Evolutionary conservation across 2,113 vertebrate species (phyloP).

Genomic region (Poecile atricapillus): DNA sequence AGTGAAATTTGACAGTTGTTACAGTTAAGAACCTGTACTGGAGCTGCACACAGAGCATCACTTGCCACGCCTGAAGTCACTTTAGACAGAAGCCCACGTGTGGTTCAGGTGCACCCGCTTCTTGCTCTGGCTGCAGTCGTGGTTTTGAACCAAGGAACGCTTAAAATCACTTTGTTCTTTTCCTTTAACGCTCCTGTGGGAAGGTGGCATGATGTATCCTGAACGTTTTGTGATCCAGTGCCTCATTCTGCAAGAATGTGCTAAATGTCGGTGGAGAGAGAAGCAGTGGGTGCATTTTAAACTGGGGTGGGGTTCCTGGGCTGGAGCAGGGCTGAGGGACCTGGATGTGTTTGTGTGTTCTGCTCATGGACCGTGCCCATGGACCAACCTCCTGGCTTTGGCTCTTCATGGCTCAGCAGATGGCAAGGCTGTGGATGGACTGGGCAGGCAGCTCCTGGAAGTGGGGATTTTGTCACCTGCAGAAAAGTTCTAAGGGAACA

Average conservation of each 20-base stretch:
- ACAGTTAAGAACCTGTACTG: background rate
- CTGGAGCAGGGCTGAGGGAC: background rate
- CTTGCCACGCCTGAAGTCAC: background rate
- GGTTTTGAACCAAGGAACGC: background rate
- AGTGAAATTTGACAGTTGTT: slow-evolving; percentile 40
- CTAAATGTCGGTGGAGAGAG: background rate
- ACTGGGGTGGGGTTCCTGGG: background rate
- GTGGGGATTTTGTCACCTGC: background rate
- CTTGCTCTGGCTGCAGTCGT: background rate
- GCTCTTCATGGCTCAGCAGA: accelerated
- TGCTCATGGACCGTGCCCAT: accelerated
- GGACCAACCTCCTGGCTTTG: background rate
- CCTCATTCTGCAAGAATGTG: background rate
- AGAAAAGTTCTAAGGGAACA: background rate
- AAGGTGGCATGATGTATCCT: background rate
- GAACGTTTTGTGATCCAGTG: background rate
- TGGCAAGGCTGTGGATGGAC: background rate
- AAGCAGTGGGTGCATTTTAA: background rate
- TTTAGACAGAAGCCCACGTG: accelerated
- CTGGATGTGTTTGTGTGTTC: background rate
- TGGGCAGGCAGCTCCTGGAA: background rate
- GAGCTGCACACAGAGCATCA: background rate
- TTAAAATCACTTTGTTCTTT: background rate
- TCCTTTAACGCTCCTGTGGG: accelerated
- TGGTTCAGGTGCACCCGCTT: background rate